phyloP scores from a whole-genome alignment of 2,113 vertebrate species.

The Galemys pyrenaicus region DNA sequence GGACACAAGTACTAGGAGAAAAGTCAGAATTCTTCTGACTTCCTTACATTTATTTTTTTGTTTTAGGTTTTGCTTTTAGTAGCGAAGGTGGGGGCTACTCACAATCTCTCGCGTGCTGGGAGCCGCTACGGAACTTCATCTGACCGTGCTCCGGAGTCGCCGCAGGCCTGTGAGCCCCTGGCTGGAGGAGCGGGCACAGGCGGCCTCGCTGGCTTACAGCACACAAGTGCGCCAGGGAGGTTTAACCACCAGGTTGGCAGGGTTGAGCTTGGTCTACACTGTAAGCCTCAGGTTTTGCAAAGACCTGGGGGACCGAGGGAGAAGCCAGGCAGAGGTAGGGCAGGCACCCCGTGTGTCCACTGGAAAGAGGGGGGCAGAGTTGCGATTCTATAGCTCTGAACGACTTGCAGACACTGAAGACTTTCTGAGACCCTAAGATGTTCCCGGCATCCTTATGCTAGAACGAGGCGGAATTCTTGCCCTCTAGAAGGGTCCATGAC shows the following conservation, averaged over 20 bases:
- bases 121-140: background rate
- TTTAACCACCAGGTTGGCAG: background rate
- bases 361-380: background rate
- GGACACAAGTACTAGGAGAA: background rate
- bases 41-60: background rate
- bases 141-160: background rate
- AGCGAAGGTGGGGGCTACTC: background rate
- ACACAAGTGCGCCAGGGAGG: background rate
- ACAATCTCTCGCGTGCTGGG: background rate
- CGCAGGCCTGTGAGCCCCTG: background rate
- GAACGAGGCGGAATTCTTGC: background rate
- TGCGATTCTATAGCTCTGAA: background rate
- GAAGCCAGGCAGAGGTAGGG: background rate
- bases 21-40: background rate
- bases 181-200: too few species aligned
- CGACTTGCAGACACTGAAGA: background rate
- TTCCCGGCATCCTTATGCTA: background rate
- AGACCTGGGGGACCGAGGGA: background rate
- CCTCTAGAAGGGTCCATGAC: background rate
- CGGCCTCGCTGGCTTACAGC: background rate
- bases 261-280: background rate
- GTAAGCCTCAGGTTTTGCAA: background rate
- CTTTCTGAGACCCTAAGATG: background rate
- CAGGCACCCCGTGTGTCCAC: too few species aligned
- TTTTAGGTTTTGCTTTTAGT: background rate